Evolutionary conservation across 2,113 vertebrate species (phyloP).

Genomic region (Coregonus clupeaformis): DNA sequence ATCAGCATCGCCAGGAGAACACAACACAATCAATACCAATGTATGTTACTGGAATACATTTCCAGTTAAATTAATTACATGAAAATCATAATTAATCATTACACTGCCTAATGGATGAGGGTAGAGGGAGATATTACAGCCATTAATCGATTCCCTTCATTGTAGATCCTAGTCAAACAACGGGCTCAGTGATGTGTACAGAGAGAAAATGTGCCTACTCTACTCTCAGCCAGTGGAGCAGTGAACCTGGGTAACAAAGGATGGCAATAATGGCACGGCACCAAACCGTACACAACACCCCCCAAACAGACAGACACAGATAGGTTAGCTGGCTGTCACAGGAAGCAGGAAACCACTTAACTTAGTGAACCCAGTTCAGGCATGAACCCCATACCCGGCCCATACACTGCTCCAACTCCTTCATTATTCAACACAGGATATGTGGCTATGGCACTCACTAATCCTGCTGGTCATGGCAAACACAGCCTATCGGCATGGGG

Average conservation of each 20-base stretch:
- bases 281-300: not conserved
- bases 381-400: not conserved
- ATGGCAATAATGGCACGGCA: not conserved
- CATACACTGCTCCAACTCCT: constrained; percentile 2
- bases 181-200: too few species aligned
- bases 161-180: too few species aligned
- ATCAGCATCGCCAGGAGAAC: too few species aligned
- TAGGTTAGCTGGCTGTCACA: not conserved
- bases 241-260: not conserved
- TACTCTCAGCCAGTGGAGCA: not conserved
- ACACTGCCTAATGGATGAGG: not conserved
- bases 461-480: not conserved
- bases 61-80: too few species aligned
- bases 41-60: too few species aligned
- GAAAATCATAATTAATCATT: too few species aligned
- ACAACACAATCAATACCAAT: too few species aligned
- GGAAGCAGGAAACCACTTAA: constrained; percentile 15
- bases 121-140: too few species aligned
- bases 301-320: not conserved
- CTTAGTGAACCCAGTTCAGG: not conserved
- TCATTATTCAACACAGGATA: constrained; percentile 27
- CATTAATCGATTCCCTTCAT: too few species aligned
- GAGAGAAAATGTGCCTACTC: too few species aligned
- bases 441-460: constrained; percentile 10
- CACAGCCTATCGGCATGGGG: not conserved